These are phyloP conservation scores for Aphis gossypii DNA, from an alignment of 1,140 invertebrate genomes.

Conservation along the genomic window DNA sequence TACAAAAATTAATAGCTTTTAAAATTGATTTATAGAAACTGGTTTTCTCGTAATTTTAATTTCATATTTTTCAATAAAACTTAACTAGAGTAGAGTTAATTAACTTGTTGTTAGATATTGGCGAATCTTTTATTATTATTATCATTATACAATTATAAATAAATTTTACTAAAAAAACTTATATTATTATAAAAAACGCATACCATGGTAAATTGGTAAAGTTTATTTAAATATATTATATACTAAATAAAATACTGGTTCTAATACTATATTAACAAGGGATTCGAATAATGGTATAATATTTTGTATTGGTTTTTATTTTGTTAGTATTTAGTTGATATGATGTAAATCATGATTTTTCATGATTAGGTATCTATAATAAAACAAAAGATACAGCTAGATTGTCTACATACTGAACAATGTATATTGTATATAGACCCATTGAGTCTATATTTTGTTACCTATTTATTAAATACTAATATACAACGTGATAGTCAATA, in stretches of 20 bases:
- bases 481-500: not conserved
- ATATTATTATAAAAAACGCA: not conserved
- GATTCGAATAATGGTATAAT: not conserved
- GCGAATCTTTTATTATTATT: not conserved
- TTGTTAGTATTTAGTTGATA: not conserved
- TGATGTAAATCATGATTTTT: not conserved
- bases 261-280: not conserved
- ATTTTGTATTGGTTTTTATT: not conserved
- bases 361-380: not conserved
- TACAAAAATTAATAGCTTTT: conserved; percentile 9
- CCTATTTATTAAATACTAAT: not conserved
- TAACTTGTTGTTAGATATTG: not conserved
- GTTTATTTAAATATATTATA: not conserved
- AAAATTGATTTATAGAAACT: not conserved
- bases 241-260: not conserved
- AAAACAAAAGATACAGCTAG: not conserved
- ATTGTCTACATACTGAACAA: not conserved
- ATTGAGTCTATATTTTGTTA: not conserved
- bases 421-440: not conserved
- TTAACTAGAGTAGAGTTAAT: not conserved
- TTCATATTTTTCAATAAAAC: not conserved
- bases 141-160: not conserved
- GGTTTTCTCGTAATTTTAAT: not conserved
- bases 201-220: not conserved
- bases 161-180: not conserved